These are phyloP conservation scores for Brachyptera risi DNA, from an alignment of 2,888 invertebrate species.

Conservation along the genomic window DNA sequence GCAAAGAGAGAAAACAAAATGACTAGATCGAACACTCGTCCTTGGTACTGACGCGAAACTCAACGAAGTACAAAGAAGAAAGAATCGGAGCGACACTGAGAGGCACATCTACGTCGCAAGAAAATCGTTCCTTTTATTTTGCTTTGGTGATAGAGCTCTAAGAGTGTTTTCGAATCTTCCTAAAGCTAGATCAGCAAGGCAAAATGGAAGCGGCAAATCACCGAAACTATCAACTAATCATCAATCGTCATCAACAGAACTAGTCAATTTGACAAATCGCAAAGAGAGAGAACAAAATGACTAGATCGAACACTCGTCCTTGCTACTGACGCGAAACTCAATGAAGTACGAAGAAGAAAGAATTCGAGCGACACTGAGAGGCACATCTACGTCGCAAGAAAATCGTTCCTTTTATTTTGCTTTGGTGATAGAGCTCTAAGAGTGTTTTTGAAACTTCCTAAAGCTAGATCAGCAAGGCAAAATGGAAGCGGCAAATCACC, in stretches of 20 bases:
- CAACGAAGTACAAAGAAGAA: too few relatives aligned
- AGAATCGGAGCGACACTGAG: too few relatives aligned
- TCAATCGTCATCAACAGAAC: not conserved
- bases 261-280: too few relatives aligned
- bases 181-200: conserved; percentile 48
- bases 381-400: not conserved
- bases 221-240: too few relatives aligned
- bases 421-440: conserved; percentile 58
- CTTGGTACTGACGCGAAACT: conserved; percentile 31
- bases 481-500: conserved; percentile 34
- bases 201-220: conserved; percentile 36
- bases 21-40: conserved; percentile 51
- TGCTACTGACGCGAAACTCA: conserved; percentile 25
- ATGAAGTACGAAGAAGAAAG: too few relatives aligned
- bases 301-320: conserved; percentile 50
- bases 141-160: conserved; percentile 58
- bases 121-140: conserved; percentile 35
- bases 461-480: conserved; percentile 47
- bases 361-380: too few relatives aligned
- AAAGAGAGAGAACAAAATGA: conserved; percentile 41
- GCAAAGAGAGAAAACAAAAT: conserved; percentile 39
- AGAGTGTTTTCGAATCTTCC: conserved; percentile 42
- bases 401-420: conserved; percentile 39
- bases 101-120: not conserved
- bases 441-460: conserved; percentile 43